Evolutionary conservation across 1,140 invertebrate genomes (phyloP), one percentile per base, ranked within the genome.

Genomic region (Drosophila sproati): DNA sequence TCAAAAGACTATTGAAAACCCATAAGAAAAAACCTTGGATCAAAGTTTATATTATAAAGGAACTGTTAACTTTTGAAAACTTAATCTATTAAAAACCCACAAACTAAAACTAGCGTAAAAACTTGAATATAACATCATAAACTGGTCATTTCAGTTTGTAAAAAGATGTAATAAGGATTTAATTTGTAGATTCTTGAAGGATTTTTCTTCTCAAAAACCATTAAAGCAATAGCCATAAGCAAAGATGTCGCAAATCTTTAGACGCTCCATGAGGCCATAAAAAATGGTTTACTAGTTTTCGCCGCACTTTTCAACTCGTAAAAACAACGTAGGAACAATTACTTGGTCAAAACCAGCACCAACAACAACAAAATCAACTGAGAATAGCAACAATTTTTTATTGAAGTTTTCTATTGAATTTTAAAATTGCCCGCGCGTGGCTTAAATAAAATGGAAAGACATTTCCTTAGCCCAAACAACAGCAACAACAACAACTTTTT

Each of bases 401-500:
- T 83, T 75, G 66, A 47, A 77, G 20, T 72, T 85, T 80, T 83
- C 77, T 60, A 83, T 83, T 83, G 81, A 83, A 85, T 83, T 83
- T 85, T 73, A 77, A 83, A 83, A 77, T 48, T 66, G 63, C 59
- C 12, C 50, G 43, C 64, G 64, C 77, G 63, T 82, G 78, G 62
- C 35, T 12, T 37, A 59, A 61, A 82, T 70, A 75, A 82, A 79
- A 82, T 74, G 80, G 78, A 83, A 79, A 83, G 57, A 83, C 62
- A 79, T 78, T 80, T 66, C 43, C 60, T 54, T 37, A 32, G 43
- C 47, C 31, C 28, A 5, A 31, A 20, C 10, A 62, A 41, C 56
- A 37, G n/a, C 34, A 6, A 12, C 39, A 10, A 56, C 56, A 39
- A 32, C 45, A 29, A 7, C 8, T 8, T 45, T 29, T 29, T 45